phyloP scores from a whole-genome alignment of 2,113 vertebrate species.

The Toxotes jaculatrix region DNA sequence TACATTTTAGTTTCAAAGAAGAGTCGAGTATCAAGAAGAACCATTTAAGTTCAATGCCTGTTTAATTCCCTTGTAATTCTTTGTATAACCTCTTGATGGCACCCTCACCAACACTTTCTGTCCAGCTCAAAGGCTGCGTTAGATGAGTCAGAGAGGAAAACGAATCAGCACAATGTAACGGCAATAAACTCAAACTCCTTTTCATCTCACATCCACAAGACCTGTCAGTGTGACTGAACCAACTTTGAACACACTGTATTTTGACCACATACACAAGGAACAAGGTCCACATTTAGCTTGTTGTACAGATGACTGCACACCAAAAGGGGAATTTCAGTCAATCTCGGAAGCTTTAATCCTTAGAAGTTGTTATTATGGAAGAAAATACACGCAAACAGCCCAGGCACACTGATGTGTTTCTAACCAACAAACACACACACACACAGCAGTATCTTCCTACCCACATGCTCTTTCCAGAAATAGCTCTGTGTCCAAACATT shows the following conservation, averaged over 20 bases:
- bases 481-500: constrained; percentile 62
- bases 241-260: constrained; percentile 17
- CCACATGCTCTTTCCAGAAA: constrained; percentile 59
- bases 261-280: constrained; percentile 14
- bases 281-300: neutral
- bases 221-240: constrained; percentile 44
- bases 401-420: constrained; percentile 30
- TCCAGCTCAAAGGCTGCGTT: neutral
- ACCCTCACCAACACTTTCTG: constrained; percentile 20
- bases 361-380: constrained; percentile 22
- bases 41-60: neutral
- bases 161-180: neutral
- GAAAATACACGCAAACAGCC: constrained; percentile 31
- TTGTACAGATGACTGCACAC: constrained; percentile 7
- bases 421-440: constrained; percentile 40
- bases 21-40: neutral
- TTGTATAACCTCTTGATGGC: constrained; percentile 65
- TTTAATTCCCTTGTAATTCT: constrained; percentile 43
- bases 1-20: neutral
- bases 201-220: constrained; percentile 36
- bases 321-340: constrained; percentile 10
- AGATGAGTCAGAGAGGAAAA: constrained; percentile 19
- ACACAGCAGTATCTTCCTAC: constrained; percentile 44
- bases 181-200: constrained; percentile 32
- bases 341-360: constrained; percentile 28